Conservation (phyloP, 1,140 invertebrate genomes). For the Lepidurus arcticus region DNA sequence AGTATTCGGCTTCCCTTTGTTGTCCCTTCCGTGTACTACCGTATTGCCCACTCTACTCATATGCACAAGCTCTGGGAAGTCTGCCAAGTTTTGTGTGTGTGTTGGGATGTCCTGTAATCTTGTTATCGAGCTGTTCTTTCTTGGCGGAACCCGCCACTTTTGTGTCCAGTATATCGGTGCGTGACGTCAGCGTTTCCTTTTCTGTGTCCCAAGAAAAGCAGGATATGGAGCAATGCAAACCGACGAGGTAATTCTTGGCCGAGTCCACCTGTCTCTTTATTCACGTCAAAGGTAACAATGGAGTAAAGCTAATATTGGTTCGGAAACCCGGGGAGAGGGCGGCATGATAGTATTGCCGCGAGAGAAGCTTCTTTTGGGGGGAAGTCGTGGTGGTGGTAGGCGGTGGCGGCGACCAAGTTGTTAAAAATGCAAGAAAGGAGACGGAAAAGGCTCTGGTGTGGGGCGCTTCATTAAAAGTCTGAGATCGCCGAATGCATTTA, state of each 20-base stretch:
- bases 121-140: background rate
- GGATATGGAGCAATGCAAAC: background rate
- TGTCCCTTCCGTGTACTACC: slow-evolving; percentile 10
- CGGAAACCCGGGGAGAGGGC: background rate
- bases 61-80: background rate
- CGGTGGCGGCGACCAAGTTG: background rate
- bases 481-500: slow-evolving; percentile 3
- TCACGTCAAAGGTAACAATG: slow-evolving; percentile 6
- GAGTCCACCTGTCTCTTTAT: background rate
- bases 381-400: background rate
- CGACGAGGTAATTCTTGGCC: background rate
- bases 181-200: background rate
- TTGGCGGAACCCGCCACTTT: no score
- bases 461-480: slow-evolving; percentile 17
- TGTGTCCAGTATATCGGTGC: no score
- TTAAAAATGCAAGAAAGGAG: background rate
- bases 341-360: background rate
- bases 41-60: background rate
- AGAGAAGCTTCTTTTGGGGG: background rate
- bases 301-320: slow-evolving; percentile 12
- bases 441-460: background rate
- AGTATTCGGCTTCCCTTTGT: slow-evolving; percentile 17
- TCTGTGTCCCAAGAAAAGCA: background rate
- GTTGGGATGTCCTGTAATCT: background rate
- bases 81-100: background rate